Evolutionary conservation across 23 tunicate species (phyloP).

Genomic region (Halocynthia aurantium): DNA sequence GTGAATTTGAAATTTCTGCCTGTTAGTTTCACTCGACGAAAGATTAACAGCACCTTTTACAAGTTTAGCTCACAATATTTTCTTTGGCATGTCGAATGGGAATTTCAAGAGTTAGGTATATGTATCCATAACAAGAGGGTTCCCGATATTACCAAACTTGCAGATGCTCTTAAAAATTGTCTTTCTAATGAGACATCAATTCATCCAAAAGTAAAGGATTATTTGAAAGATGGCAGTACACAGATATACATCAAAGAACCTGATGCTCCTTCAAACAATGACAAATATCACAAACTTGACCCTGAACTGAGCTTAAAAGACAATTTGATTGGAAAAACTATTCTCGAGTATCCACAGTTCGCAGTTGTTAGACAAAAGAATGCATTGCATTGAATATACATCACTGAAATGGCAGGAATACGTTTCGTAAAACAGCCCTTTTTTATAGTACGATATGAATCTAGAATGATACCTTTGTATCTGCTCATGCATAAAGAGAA

Average conservation of each 20-base stretch:
- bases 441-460: no score
- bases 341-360: constrained; percentile 15
- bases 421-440: no score
- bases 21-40: background rate
- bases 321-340: constrained; percentile 4
- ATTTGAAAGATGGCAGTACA: background rate
- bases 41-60: constrained; percentile 11
- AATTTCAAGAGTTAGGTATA: background rate
- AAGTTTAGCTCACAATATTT: background rate
- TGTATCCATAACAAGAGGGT: background rate
- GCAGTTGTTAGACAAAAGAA: background rate
- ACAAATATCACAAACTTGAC: constrained; percentile 17
- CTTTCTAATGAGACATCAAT: background rate
- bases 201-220: background rate
- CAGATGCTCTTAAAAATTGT: constrained; percentile 1
- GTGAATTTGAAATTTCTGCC: constrained; percentile 13
- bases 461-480: no score
- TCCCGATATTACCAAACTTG: background rate
- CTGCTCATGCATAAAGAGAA: no score
- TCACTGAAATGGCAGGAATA: no score
- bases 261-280: constrained; percentile 9
- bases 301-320: constrained; percentile 6
- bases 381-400: background rate
- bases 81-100: constrained; percentile 12
- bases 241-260: constrained; percentile 1